phyloP scores from a whole-genome alignment of 2,113 vertebrate genomes.

The Cheirogaleus medius region DNA sequence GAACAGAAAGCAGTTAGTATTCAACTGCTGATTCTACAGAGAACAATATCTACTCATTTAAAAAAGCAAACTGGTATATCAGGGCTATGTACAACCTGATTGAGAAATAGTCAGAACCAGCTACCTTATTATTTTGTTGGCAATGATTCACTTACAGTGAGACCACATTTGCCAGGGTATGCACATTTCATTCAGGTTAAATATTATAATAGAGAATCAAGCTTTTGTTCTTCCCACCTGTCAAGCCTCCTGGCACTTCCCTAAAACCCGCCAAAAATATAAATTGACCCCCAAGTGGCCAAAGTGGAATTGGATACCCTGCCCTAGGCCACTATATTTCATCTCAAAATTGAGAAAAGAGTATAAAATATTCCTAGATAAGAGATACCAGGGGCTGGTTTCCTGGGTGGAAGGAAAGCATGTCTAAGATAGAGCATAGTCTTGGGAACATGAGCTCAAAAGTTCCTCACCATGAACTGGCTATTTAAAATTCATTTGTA shows the following conservation, averaged over 20 bases:
- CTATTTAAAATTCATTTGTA: conserved; percentile 71
- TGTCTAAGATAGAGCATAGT: not conserved
- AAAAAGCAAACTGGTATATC: conserved; percentile 36
- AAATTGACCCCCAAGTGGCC: conserved; percentile 43
- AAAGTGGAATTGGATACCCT: conserved; percentile 7
- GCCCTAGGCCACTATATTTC: not conserved
- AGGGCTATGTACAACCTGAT: not conserved
- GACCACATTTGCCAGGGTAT: not conserved
- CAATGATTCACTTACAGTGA: conserved; percentile 9
- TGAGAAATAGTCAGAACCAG: not conserved
- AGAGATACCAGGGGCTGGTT: not conserved
- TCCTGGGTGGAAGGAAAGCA: not conserved
- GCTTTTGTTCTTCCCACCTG: not conserved
- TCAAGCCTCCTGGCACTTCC: not conserved
- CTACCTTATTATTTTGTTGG: conserved; percentile 25
- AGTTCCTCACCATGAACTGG: not conserved
- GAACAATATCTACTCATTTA: conserved; percentile 71
- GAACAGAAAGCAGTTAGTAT: conserved; percentile 76
- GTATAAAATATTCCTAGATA: not conserved
- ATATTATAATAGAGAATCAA: conserved; percentile 13
- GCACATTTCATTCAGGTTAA: conserved; percentile 42
- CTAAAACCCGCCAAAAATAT: conserved; percentile 27
- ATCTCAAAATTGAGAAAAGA: conserved; percentile 13
- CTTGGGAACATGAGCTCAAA: conserved; percentile 21
- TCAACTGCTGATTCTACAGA: conserved; percentile 69